A percentile compares a stretch with the other conserved stretches of the same genome.
Conservation (phyloP, 2,113 vertebrate genomes). For the Poecile atricapillus region DNA sequence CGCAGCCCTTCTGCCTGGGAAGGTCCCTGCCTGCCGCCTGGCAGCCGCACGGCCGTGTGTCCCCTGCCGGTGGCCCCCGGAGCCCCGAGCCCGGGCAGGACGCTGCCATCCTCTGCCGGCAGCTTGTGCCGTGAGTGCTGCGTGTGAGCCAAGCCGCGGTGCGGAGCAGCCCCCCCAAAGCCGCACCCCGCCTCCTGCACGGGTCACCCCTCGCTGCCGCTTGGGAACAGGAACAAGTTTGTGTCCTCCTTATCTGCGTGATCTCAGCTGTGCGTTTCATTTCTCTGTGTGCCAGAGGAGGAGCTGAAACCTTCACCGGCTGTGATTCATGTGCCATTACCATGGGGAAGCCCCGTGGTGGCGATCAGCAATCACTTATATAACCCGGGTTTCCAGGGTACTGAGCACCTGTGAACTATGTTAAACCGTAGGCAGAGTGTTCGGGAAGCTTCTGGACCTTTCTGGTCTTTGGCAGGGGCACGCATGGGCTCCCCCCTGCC, state of each 20-base stretch:
- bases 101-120: neutral
- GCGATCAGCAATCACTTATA: neutral
- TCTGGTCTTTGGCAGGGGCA: neutral
- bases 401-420: neutral
- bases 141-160: neutral
- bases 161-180: neutral
- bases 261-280: neutral
- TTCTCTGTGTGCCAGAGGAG: neutral
- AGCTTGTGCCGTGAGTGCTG: neutral
- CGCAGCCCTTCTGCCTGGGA: neutral
- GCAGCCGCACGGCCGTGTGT: rapidly evolving
- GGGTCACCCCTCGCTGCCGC: neutral
- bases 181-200: neutral
- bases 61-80: neutral
- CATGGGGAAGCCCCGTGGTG: neutral
- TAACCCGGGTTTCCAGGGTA: neutral
- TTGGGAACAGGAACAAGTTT: neutral
- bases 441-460: neutral
- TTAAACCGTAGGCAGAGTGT: neutral
- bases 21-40: neutral
- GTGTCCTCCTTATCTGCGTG: neutral
- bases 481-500: neutral
- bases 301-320: neutral
- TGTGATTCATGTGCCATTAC: neutral
- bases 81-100: neutral